A percentile compares a stretch with the other conserved stretches of the same genome.
Evolutionary conservation across 2,113 vertebrate species (phyloP).

Genomic region (Callopanchax toddi): DNA sequence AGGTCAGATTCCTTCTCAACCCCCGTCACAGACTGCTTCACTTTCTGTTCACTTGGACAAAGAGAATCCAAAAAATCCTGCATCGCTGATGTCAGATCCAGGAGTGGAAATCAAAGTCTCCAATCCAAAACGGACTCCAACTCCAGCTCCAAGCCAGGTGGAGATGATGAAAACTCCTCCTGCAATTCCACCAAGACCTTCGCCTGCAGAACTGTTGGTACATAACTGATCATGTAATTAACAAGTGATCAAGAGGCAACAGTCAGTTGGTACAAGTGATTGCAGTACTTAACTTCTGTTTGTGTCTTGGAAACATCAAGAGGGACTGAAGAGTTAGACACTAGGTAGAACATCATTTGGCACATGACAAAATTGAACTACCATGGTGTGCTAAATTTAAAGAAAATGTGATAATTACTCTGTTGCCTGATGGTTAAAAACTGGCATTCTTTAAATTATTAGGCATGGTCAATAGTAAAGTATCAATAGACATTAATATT

Average conservation of each 20-base stretch:
- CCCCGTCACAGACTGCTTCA: slow-evolving; percentile 82
- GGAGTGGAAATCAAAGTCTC: slow-evolving; percentile 69
- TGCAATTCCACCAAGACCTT: slow-evolving; percentile 73
- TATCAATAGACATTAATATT: background rate
- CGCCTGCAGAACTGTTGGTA: slow-evolving; percentile 75
- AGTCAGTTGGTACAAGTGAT: background rate
- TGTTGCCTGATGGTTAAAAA: background rate
- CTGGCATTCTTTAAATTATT: slow-evolving; percentile 1
- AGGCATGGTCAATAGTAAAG: too few relatives aligned
- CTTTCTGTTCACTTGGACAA: slow-evolving; percentile 85
- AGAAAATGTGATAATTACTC: background rate
- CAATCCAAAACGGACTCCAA: slow-evolving; percentile 39
- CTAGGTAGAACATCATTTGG: background rate
- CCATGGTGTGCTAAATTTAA: background rate
- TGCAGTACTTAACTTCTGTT: slow-evolving; percentile 2
- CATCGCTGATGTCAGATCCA: slow-evolving; percentile 62
- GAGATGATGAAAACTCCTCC: slow-evolving; percentile 46
- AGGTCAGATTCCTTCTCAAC: slow-evolving; percentile 23
- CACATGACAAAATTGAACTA: background rate
- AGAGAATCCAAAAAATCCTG: slow-evolving; percentile 67
- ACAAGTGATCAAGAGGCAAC: slow-evolving; percentile 3
- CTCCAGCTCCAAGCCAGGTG: slow-evolving; percentile 27
- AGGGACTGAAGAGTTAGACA: slow-evolving; percentile 27
- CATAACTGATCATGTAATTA: slow-evolving; percentile 42
- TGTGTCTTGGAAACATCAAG: slow-evolving; percentile 20